Evolutionary conservation across 37 sponge, comb jelly and placozoan genomes (phyloP), one percentile per base, ranked within the genome.

Genomic region (Spongilla lacustris): DNA sequence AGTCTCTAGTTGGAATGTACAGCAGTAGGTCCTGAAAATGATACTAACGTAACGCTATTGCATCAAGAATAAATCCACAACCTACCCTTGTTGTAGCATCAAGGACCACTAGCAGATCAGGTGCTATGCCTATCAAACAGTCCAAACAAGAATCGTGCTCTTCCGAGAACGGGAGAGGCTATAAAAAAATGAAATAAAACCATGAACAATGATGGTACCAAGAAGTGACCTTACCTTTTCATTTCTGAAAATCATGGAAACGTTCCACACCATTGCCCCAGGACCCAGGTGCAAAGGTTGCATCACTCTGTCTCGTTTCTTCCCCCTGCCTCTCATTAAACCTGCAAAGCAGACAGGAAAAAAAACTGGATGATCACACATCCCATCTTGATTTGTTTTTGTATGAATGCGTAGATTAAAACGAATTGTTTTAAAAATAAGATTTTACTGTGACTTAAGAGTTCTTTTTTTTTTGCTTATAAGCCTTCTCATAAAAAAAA

Each of bases 161-260:
- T 46, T 91, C 91, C 0, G 91, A 91, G 83, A 91, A 91, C 2
- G 91, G 91, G 19, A 91, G 91, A 34, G 91, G 91, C 78, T 88
- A 29, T 1, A 58, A 17, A 58, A 58, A 58, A 0, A 17, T 1
- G 19, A 19, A 58, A 58, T 1, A 19, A 58, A 14, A 17, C 58
- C 4, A 17, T 58, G 58, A 1, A 58, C 58, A 58, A 19, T 1
- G 0, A 14, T 58, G 19, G 58, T 19, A 58, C 21, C 19, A 17
- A 58, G 11, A 46, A 8, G 46, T 46, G 58, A 34, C 5, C 82
- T 21, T 27, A 84, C 89, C 80, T 74, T 87, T 36, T 48, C 76
- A 24, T 66, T 48, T 66, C 84, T 78, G 35, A 87, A 19, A 50
- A 91, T 66, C 37, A 91, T 67, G 23, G 84, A 79, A 38, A 91